phyloP scores from a whole-genome alignment of 92 coral and sea anemone genomes.

The Heliopora coerulea region DNA sequence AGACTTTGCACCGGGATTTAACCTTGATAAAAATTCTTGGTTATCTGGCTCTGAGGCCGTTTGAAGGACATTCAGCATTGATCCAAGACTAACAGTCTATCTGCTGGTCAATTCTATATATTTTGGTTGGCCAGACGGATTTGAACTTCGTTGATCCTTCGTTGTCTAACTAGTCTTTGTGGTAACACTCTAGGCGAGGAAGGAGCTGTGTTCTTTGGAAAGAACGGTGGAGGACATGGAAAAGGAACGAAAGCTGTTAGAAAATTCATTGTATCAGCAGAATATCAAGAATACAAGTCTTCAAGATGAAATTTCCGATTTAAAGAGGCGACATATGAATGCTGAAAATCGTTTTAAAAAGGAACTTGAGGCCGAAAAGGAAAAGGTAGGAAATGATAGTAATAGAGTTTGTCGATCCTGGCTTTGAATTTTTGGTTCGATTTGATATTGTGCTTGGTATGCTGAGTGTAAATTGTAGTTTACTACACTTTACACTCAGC shows the following conservation, averaged over 20 bases:
- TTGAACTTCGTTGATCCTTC: background rate
- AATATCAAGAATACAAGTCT: constrained; percentile 68
- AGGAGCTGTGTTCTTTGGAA: constrained; percentile 66
- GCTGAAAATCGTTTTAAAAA: constrained; percentile 64
- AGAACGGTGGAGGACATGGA: constrained; percentile 76
- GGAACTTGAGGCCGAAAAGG: constrained; percentile 82
- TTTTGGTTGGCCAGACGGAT: no score
- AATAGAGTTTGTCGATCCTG: no score
- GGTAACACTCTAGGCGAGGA: constrained; percentile 62
- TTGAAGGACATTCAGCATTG: no score
- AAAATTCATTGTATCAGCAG: constrained; percentile 80
- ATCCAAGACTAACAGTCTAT: no score
- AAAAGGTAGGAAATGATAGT: constrained; percentile 61
- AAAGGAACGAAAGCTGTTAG: constrained; percentile 67
- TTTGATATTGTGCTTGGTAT: no score
- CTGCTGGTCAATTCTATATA: no score
- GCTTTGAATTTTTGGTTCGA: no score
- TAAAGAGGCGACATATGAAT: constrained; percentile 74
- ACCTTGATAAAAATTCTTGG: no score
- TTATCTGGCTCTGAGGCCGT: no score
- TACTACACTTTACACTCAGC: no score
- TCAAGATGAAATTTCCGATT: constrained; percentile 72
- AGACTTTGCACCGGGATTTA: no score
- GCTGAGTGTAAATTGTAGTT: no score
- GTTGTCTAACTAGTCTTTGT: background rate